Conservation (phyloP, 1,140 invertebrate genomes). For the Whitmania pigra region DNA sequence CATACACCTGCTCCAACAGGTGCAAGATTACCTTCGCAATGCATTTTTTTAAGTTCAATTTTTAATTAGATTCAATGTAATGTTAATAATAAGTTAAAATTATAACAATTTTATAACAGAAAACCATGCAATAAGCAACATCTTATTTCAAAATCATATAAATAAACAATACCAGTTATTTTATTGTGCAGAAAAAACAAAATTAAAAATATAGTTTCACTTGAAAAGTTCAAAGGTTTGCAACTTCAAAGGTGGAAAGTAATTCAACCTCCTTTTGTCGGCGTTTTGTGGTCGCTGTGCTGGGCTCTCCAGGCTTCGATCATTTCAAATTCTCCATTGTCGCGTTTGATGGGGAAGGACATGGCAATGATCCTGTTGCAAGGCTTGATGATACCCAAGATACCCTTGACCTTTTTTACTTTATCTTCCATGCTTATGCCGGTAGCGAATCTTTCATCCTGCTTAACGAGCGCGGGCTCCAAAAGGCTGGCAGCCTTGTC, state of each 20-base stretch:
- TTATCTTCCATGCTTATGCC: conserved; percentile 16
- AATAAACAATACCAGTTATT: too few species aligned
- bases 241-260: not conserved
- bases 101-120: too few species aligned
- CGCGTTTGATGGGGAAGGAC: conserved; percentile 80
- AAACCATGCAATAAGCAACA: too few species aligned
- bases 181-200: too few species aligned
- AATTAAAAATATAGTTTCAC: too few species aligned
- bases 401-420: conserved; percentile 47
- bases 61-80: too few species aligned
- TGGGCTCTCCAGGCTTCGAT: conserved; percentile 93
- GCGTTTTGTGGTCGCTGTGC: conserved; percentile 88
- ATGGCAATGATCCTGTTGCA: conserved; percentile 89
- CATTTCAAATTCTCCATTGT: conserved; percentile 91
- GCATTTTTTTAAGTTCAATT: too few species aligned
- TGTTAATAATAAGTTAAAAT: too few species aligned
- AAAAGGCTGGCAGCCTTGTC: conserved; percentile 21
- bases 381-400: conserved; percentile 80
- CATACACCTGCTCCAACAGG: too few species aligned
- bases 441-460: not conserved
- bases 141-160: too few species aligned
- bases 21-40: too few species aligned
- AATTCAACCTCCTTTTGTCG: conserved; percentile 76
- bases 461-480: conserved; percentile 21
- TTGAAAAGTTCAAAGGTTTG: too few species aligned